Evolutionary conservation across 2,888 invertebrate species (phyloP).

Genomic region (Drosophila seclusa): DNA sequence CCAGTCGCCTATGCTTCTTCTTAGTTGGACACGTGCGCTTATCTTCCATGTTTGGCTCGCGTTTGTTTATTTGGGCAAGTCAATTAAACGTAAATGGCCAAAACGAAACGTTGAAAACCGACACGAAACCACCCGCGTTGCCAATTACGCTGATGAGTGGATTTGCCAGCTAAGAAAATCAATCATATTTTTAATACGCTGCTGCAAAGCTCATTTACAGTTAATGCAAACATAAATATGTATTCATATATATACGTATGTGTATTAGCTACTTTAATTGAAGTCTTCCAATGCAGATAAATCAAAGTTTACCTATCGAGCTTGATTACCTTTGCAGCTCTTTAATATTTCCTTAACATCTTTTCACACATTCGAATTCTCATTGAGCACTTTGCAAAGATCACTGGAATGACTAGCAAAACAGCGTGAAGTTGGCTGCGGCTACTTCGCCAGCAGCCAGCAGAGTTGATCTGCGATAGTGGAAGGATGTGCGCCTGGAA

Average conservation of each 20-base stretch:
- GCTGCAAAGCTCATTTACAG: not conserved
- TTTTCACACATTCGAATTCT: not conserved
- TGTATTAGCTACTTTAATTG: not conserved
- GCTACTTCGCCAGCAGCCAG: not conserved
- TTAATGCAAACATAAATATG: not conserved
- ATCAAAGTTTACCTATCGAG: not conserved
- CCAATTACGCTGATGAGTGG: conserved; percentile 56
- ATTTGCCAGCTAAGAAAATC: conserved; percentile 17
- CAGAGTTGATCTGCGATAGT: conserved; percentile 3
- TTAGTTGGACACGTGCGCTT: not conserved
- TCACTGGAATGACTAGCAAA: not conserved
- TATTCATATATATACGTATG: not conserved
- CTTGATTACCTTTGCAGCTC: not conserved
- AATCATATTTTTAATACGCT: conserved; percentile 3
- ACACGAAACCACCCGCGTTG: conserved; percentile 52
- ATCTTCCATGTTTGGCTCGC: not conserved
- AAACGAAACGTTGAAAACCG: not conserved
- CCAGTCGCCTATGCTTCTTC: not conserved
- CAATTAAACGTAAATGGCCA: conserved; percentile 23
- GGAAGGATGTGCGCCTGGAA: not conserved
- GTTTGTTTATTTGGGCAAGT: conserved; percentile 11
- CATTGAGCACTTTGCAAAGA: not conserved
- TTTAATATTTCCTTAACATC: not conserved
- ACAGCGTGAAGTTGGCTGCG: conserved; percentile 4
- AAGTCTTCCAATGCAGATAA: not conserved